phyloP scores from a whole-genome alignment of 2,113 vertebrate genomes.

The Hippopotamus amphibius region DNA sequence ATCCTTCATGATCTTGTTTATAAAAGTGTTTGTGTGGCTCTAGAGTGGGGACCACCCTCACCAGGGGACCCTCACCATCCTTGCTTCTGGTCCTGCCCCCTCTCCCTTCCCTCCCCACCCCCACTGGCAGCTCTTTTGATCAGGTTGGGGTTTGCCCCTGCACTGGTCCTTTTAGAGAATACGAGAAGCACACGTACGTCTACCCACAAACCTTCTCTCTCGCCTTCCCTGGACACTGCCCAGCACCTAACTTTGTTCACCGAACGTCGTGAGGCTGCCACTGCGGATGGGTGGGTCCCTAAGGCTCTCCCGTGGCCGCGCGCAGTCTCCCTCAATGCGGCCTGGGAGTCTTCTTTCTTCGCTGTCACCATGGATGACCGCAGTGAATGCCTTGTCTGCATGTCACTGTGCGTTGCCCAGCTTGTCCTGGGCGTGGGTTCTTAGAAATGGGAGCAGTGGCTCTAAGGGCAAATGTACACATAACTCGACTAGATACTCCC shows the following conservation, averaged over 20 bases:
- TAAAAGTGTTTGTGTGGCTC: neutral
- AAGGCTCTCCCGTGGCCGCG: accelerated
- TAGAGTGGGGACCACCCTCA: neutral
- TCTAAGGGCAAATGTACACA: accelerated
- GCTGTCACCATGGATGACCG: accelerated
- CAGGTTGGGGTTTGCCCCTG: neutral
- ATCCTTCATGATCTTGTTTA: neutral
- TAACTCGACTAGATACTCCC: accelerated
- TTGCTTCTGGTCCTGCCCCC: accelerated
- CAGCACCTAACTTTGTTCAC: accelerated
- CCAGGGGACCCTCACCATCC: neutral
- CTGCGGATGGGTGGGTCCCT: accelerated
- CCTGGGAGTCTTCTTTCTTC: accelerated
- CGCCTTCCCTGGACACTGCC: neutral
- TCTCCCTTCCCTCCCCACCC: accelerated
- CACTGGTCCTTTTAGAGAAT: neutral
- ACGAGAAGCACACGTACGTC: neutral
- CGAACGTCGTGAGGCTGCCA: accelerated
- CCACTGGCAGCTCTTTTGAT: accelerated
- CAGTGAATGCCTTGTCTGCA: accelerated
- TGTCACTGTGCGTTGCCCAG: accelerated
- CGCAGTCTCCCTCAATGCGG: accelerated
- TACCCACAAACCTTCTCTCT: accelerated
- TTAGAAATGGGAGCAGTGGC: accelerated
- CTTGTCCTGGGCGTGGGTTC: accelerated